A percentile compares a stretch with the other conserved stretches of the same genome.
These are phyloP conservation scores for Crambe crambe DNA, from an alignment of 37 sponge, comb jelly and placozoan species.

Conservation along the genomic window DNA sequence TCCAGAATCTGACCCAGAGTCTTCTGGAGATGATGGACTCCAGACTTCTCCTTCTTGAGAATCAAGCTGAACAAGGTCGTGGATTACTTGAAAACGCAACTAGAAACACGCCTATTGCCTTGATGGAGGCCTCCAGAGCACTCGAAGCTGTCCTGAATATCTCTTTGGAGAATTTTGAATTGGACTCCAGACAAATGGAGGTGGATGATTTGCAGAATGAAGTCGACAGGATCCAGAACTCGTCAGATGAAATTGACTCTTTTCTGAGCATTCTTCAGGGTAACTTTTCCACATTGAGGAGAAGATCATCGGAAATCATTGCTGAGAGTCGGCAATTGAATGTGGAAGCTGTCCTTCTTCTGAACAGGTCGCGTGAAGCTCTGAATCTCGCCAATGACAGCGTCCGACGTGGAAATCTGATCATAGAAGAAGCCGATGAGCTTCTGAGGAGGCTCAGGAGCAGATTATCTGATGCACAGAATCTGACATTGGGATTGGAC, in stretches of 20 bases:
- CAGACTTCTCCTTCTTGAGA: background rate
- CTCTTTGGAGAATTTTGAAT: background rate
- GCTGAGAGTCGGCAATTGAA: constrained; percentile 12
- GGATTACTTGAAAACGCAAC: background rate
- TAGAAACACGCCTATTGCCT: constrained; percentile 9
- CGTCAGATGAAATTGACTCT: background rate
- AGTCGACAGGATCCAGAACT: background rate
- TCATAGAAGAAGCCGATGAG: constrained; percentile 1
- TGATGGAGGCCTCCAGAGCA: background rate
- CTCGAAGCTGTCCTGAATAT: background rate
- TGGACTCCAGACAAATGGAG: background rate
- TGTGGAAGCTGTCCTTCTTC: constrained; percentile 8
- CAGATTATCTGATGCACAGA: background rate
- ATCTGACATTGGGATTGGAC: constrained; percentile 3
- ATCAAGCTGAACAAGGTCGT: background rate
- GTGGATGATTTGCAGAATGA: constrained; percentile 4
- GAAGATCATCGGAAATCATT: background rate
- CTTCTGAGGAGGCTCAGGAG: constrained; percentile 4
- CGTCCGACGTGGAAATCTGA: background rate
- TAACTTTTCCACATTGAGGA: background rate
- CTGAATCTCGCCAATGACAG: constrained; percentile 10
- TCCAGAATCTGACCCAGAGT: constrained; percentile 21
- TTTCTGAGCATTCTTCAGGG: background rate
- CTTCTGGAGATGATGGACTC: background rate
- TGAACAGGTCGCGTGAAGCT: constrained; percentile 11